Conservation (phyloP, 2,797 vertebrate genomes). For the Ctenopoma kingsleyae region DNA sequence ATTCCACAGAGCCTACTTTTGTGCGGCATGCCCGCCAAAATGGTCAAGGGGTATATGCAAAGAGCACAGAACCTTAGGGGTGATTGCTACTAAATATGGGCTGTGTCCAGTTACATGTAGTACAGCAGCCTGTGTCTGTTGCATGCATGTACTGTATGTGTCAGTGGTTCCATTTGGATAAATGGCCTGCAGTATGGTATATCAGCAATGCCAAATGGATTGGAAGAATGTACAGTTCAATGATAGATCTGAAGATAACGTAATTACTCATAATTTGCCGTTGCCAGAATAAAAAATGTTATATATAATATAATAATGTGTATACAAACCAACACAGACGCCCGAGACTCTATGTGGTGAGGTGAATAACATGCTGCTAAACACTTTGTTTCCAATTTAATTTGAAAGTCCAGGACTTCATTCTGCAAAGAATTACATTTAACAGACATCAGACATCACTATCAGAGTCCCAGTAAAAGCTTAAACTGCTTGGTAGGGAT, state of each 20-base stretch:
- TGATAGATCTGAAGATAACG: constrained; percentile 70
- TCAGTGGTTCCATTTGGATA: constrained; percentile 63
- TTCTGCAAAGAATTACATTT: constrained; percentile 71
- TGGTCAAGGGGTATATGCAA: constrained; percentile 67
- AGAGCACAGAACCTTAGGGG: constrained; percentile 71
- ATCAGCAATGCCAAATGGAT: constrained; percentile 60
- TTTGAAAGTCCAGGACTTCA: constrained; percentile 82
- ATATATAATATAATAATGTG: not conserved
- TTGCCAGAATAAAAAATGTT: constrained; percentile 49
- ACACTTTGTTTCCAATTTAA: constrained; percentile 62
- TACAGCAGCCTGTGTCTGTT: constrained; percentile 77
- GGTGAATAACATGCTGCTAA: constrained; percentile 39
- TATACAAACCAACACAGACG: not conserved
- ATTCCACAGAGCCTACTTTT: constrained; percentile 75
- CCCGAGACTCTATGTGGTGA: constrained; percentile 60
- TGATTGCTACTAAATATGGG: constrained; percentile 76
- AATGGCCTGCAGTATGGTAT: constrained; percentile 59
- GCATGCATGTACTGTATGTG: constrained; percentile 52
- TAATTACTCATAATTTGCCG: constrained; percentile 40
- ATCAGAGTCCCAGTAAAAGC: constrained; percentile 56
- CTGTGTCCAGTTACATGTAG: constrained; percentile 83
- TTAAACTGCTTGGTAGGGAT: constrained; percentile 68
- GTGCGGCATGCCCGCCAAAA: constrained; percentile 54
- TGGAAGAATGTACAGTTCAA: constrained; percentile 43
- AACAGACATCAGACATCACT: constrained; percentile 17